phyloP scores from a whole-genome alignment of 1,140 invertebrate species.

The Drosophila pruinosa region DNA sequence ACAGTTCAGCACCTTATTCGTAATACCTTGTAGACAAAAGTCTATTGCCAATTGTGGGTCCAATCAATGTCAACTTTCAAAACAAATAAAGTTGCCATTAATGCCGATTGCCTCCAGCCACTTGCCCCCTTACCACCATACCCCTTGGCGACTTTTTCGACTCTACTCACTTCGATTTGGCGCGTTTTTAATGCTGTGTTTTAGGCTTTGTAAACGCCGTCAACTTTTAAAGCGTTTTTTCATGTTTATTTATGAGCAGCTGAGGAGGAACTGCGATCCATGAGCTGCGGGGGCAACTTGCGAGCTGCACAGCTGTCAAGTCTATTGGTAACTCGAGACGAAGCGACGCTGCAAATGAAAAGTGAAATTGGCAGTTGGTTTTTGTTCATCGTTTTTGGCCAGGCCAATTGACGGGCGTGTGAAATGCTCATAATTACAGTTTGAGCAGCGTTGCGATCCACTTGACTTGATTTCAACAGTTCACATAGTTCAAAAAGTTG shows the following conservation, averaged over 20 bases:
- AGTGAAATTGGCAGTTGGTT: conserved; percentile 67
- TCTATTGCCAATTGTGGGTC: conserved; percentile 67
- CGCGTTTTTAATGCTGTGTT: conserved; percentile 69
- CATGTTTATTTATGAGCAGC: conserved; percentile 78
- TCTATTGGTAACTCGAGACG: conserved; percentile 56
- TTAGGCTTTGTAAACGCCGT: conserved; percentile 47
- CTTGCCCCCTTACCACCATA: neutral
- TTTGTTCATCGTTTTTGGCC: neutral
- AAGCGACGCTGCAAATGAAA: conserved; percentile 45
- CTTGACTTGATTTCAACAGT: neutral
- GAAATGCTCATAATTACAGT: conserved; percentile 53
- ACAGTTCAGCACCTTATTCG: neutral
- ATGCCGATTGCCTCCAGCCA: conserved; percentile 39
- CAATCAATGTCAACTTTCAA: conserved; percentile 81
- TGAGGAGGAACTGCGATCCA: conserved; percentile 7
- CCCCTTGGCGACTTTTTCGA: conserved; percentile 18
- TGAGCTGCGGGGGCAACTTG: neutral
- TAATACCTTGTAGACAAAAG: conserved; percentile 38
- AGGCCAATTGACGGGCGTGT: conserved; percentile 48
- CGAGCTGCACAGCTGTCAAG: conserved; percentile 56
- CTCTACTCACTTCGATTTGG: conserved; percentile 54
- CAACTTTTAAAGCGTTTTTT: conserved; percentile 60
- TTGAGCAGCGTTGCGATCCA: conserved; percentile 37
- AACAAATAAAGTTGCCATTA: conserved; percentile 80
- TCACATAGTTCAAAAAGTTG: conserved; percentile 42